A percentile compares a stretch with the other conserved stretches of the same genome.
Conservation (phyloP, 2,113 vertebrate species). For the Ailuropoda melanoleuca region DNA sequence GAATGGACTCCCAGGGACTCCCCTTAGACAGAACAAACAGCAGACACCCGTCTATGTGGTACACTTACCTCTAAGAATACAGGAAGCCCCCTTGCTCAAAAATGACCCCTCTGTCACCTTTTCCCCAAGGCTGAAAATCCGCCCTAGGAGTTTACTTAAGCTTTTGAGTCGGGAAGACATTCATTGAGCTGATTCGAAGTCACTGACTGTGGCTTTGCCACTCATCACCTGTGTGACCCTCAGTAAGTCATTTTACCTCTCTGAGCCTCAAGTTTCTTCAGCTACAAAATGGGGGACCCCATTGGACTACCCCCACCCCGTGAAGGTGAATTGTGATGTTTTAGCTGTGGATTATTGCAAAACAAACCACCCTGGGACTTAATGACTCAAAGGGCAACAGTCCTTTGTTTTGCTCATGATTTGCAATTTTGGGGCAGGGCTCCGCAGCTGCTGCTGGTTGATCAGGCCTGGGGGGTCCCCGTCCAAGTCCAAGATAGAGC, state of each 20-base stretch:
- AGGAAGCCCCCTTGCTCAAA: not conserved
- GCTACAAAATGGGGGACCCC: not conserved
- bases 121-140: not conserved
- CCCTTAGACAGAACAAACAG: not conserved
- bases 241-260: not conserved
- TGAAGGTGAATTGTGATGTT: not conserved
- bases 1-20: not conserved
- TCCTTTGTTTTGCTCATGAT: not conserved
- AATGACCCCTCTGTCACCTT: not conserved
- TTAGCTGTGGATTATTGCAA: not conserved
- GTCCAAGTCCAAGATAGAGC: too few relatives aligned
- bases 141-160: not conserved
- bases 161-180: not conserved
- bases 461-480: fast-evolving
- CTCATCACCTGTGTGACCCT: not conserved
- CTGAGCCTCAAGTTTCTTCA: not conserved
- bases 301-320: not conserved
- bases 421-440: not conserved
- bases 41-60: fast-evolving
- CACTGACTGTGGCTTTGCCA: not conserved
- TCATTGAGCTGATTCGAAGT: not conserved
- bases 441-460: too few relatives aligned
- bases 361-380: not conserved
- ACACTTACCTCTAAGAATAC: not conserved
- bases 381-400: not conserved